Evolutionary conservation across 2,888 invertebrate genomes (phyloP).

Genomic region (Philaethria dido): DNA sequence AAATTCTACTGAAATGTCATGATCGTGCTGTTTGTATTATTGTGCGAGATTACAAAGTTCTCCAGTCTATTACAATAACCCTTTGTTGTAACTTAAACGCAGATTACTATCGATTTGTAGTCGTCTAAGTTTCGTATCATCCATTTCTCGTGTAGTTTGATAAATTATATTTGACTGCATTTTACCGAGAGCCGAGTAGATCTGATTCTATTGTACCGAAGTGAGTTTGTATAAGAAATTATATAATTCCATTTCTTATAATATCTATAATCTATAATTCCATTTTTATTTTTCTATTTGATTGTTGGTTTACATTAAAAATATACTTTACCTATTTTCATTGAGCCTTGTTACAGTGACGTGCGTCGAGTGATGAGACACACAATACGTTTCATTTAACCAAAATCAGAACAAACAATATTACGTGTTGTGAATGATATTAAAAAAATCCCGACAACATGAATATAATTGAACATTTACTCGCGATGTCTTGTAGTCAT

Average conservation of each 20-base stretch:
- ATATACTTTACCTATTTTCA: background rate
- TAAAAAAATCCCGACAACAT: background rate
- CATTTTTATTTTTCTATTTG: background rate
- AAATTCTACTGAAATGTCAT: background rate
- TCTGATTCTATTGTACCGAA: background rate
- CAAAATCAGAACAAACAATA: background rate
- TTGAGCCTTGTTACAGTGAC: background rate
- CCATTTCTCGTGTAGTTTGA: slow-evolving; percentile 7
- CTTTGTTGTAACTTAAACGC: slow-evolving; percentile 22
- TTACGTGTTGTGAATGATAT: background rate
- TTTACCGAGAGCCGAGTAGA: background rate
- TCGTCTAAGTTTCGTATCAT: slow-evolving; percentile 13
- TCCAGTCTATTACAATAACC: slow-evolving; percentile 22
- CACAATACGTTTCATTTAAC: background rate
- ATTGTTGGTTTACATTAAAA: background rate
- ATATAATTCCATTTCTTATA: background rate
- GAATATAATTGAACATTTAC: background rate
- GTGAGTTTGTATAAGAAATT: background rate
- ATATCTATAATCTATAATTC: no score
- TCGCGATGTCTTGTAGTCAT: no score
- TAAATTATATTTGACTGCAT: slow-evolving; percentile 12
- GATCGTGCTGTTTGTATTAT: slow-evolving; percentile 2
- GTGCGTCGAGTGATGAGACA: background rate
- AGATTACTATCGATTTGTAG: slow-evolving; percentile 22
- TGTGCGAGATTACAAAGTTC: slow-evolving; percentile 8